These are phyloP conservation scores for Polyommatus icarus DNA, from an alignment of 2,888 invertebrate genomes.

Conservation along the genomic window DNA sequence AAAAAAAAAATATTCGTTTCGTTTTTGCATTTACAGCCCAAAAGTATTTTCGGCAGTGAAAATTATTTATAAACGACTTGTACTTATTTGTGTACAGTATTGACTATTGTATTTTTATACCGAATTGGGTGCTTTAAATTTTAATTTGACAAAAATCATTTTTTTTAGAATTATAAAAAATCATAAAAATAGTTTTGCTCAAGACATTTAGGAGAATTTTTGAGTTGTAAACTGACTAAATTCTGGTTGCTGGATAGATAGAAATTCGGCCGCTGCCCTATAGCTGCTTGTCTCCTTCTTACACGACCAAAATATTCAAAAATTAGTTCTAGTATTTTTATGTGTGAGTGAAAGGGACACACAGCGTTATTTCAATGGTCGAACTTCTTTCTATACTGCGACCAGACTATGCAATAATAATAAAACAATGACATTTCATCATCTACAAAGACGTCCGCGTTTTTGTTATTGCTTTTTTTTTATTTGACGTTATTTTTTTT, in stretches of 20 bases:
- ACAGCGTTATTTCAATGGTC: neutral
- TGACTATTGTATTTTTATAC: constrained; percentile 29
- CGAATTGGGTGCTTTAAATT: constrained; percentile 22
- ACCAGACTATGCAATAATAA: neutral
- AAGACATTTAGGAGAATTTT: constrained; percentile 5
- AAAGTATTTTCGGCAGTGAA: neutral
- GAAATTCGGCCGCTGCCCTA: neutral
- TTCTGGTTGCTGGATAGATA: neutral
- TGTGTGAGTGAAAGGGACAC: neutral
- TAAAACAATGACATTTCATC: neutral
- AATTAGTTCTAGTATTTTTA: too few species aligned
- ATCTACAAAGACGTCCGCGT: neutral
- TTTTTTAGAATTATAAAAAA: neutral
- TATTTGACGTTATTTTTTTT: constrained; percentile 32
- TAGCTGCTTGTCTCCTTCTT: too few species aligned
- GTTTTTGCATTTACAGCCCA: constrained; percentile 21
- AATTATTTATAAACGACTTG: constrained; percentile 12
- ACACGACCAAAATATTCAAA: too few species aligned
- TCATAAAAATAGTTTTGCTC: constrained; percentile 20
- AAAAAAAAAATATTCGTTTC: neutral
- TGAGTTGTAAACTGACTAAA: neutral
- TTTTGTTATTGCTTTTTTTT: constrained; percentile 18
- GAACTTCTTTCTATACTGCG: neutral
- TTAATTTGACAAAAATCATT: neutral
- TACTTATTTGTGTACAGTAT: constrained; percentile 27